These are phyloP conservation scores for Cairina moschata DNA, from an alignment of 2,113 vertebrate species.

Conservation along the genomic window DNA sequence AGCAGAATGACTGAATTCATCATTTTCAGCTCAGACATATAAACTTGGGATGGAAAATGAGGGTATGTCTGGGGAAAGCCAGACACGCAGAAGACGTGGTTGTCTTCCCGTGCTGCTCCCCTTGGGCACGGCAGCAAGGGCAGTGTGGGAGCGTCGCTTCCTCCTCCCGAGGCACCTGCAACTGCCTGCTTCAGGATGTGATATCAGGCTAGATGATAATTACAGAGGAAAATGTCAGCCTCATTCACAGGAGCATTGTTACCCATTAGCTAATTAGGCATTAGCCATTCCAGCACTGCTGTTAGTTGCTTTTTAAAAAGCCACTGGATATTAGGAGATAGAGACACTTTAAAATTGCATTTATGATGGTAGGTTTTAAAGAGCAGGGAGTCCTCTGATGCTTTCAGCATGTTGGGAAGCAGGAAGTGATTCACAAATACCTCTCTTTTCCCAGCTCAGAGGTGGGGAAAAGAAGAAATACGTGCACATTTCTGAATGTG, in stretches of 20 bases:
- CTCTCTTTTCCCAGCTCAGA: background rate
- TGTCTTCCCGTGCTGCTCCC: rapidly evolving
- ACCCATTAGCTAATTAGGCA: slow-evolving; percentile 60
- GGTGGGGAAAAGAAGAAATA: background rate
- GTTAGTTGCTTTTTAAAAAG: slow-evolving; percentile 59
- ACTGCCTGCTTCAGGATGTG: background rate
- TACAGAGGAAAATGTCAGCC: slow-evolving; percentile 50
- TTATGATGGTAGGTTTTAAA: background rate
- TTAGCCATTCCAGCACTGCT: slow-evolving; percentile 52
- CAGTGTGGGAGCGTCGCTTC: rapidly evolving
- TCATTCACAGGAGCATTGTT: slow-evolving; percentile 50
- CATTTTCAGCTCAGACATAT: background rate
- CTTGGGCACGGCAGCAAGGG: background rate
- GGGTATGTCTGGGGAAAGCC: background rate
- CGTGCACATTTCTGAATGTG: background rate
- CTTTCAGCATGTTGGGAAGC: background rate
- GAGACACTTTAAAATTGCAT: slow-evolving; percentile 43
- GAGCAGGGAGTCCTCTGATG: slow-evolving; percentile 12
- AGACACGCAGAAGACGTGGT: background rate
- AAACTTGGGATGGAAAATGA: background rate
- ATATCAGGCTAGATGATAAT: background rate
- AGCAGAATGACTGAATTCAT: background rate
- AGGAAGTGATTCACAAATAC: background rate
- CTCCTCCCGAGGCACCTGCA: background rate
- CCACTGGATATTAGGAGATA: slow-evolving; percentile 39